Evolutionary conservation across 2,113 vertebrate genomes (phyloP), one percentile per base, ranked within the genome.

Genomic region (Spheniscus mendiculus): DNA sequence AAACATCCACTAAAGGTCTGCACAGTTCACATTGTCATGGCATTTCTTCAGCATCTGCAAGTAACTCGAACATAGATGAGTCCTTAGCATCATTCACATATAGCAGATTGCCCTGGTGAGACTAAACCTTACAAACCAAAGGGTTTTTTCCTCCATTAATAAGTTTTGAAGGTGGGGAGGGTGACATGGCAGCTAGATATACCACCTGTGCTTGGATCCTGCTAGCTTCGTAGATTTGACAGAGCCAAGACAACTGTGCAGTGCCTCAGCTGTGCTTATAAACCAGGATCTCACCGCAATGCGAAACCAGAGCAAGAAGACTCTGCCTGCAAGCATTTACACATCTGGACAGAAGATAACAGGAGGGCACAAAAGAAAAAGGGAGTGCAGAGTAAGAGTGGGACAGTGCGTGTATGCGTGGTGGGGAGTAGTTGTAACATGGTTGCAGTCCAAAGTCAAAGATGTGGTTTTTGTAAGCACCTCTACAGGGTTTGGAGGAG

Each of bases 171-270:
- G 5, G 25, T 58, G 45, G 12, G 9, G 8, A 55, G 16, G 22
- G 21, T 3, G 5, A 56, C 14, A 18, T 0, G 1, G 25, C 34
- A 90, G 50, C 19, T 58, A 63, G 15, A n/a, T 63, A 40, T 40
- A 15, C 5, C 10, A 42, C 26, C 29, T 23, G 7, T 56, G 20
- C 21, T 90, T 6, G 1, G 34, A 65, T 66, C 19, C 79, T 69
- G 20, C 23, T 76, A 0, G 0, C 30, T 80, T 62, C 49, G 50
- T 26, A 62, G 36, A 76, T 55, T 0, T 73, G 61, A 42, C 25
- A 83, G 85, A 86, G 16, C 23, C n/a, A 32, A 47, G 50, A 42
- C 19, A 79, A 15, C 12, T 1, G 0, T 8, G 14, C 26, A 73
- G 15, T 45, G 27, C 30, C 40, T 63, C 22, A 56, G 12, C 10